Percentiles rank a stretch among this genome's conserved stretches.
Conservation (phyloP, 92 coral and sea anemone species). For the Epizoanthus ramosus region DNA sequence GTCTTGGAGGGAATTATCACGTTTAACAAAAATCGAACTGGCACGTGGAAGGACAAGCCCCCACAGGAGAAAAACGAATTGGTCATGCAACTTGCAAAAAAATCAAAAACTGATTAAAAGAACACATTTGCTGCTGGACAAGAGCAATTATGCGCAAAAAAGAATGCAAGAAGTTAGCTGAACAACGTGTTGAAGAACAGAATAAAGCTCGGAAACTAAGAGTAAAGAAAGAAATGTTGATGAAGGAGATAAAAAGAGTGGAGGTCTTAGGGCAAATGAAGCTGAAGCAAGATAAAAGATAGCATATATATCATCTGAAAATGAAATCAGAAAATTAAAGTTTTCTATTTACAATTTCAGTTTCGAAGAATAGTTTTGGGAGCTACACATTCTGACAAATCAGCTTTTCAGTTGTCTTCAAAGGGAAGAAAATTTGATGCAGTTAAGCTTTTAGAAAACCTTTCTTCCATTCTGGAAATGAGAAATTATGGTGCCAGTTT, state of each 20-base stretch:
- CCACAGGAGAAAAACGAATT: constrained; percentile 27
- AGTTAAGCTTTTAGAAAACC: constrained; percentile 15
- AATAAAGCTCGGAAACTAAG: constrained; percentile 32
- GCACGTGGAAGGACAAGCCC: constrained; percentile 30
- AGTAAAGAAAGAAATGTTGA: constrained; percentile 36
- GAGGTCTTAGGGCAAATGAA: constrained; percentile 20
- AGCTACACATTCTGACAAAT: constrained; percentile 37
- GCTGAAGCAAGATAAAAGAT: constrained; percentile 17
- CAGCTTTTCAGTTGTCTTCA: constrained; percentile 34
- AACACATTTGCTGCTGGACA: constrained; percentile 19
- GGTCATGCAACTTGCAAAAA: constrained; percentile 25
- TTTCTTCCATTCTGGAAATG: constrained; percentile 31
- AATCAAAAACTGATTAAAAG: constrained; percentile 34
- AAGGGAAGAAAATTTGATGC: constrained; percentile 29
- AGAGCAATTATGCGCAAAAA: constrained; percentile 1
- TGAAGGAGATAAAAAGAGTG: constrained; percentile 34
- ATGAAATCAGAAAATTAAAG: not conserved
- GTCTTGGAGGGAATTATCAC: constrained; percentile 40
- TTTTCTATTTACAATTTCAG: constrained; percentile 34
- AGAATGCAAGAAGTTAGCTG: constrained; percentile 23
- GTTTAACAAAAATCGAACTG: constrained; percentile 35
- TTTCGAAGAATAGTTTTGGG: constrained; percentile 43
- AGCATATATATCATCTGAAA: not conserved
- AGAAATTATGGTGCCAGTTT: not conserved
- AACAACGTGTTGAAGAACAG: constrained; percentile 17